Evolutionary conservation across 2,888 invertebrate species (phyloP).

Genomic region (Hanleya hanleyi): DNA sequence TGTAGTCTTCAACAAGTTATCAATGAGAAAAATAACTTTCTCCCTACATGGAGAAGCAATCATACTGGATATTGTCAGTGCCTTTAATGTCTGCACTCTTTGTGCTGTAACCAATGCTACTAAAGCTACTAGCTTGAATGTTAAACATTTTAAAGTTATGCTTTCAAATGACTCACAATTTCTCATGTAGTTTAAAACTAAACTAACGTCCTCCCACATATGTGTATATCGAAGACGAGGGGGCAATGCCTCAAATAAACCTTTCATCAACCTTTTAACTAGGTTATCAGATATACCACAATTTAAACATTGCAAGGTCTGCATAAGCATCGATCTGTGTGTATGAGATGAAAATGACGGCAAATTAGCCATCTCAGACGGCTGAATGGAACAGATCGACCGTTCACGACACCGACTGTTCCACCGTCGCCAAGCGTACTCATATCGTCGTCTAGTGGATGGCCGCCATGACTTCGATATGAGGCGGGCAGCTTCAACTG

Average conservation of each 20-base stretch:
- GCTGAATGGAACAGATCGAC: too few relatives aligned
- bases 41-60: not conserved
- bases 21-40: not conserved
- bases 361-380: too few relatives aligned
- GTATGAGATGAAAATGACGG: too few relatives aligned
- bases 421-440: too few relatives aligned
- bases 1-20: not conserved
- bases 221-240: not conserved
- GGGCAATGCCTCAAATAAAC: not conserved
- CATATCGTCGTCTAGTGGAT: too few relatives aligned
- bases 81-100: not conserved
- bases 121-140: not conserved
- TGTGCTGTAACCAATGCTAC: not conserved
- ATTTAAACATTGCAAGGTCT: not conserved
- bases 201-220: not conserved
- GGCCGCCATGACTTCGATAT: too few relatives aligned
- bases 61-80: not conserved
- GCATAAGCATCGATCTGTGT: not conserved
- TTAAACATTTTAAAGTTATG: not conserved
- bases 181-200: not conserved
- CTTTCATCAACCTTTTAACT: not conserved
- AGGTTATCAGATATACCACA: not conserved
- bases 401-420: too few relatives aligned
- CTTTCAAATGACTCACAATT: not conserved
- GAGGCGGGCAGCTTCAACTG: too few relatives aligned